A percentile compares a stretch with the other conserved stretches of the same genome.
These are phyloP conservation scores for Quiscalus mexicanus DNA, from an alignment of 2,113 vertebrate species.

Conservation along the genomic window DNA sequence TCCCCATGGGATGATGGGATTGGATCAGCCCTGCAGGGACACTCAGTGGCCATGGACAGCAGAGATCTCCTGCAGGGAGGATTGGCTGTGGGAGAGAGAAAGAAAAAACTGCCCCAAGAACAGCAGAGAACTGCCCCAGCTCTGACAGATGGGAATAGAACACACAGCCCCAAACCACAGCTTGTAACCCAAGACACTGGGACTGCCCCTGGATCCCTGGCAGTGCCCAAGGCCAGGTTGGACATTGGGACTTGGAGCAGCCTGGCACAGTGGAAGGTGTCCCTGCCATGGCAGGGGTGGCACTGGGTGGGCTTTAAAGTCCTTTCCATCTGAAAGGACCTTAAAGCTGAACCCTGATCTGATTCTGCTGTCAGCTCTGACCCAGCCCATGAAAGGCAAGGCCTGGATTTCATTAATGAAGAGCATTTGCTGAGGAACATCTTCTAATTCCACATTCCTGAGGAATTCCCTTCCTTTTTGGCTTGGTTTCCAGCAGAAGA, in stretches of 20 bases:
- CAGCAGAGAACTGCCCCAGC: too few relatives aligned
- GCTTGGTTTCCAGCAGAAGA: not conserved
- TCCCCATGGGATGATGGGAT: too few relatives aligned
- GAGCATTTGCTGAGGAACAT: not conserved
- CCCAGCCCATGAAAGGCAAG: not conserved
- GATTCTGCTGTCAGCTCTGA: not conserved
- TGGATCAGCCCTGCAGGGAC: too few relatives aligned
- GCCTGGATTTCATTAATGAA: not conserved
- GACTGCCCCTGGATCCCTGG: not conserved
- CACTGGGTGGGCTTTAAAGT: fast-evolving
- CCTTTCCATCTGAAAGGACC: too few relatives aligned
- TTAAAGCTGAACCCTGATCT: not conserved
- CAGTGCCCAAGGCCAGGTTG: not conserved
- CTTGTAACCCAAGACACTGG: not conserved
- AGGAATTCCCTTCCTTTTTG: not conserved
- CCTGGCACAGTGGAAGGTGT: not conserved
- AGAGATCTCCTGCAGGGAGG: too few relatives aligned
- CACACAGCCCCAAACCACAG: too few relatives aligned
- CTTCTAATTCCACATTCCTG: not conserved
- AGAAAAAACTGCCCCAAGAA: too few relatives aligned
- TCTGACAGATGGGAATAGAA: too few relatives aligned
- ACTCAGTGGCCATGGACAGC: too few relatives aligned
- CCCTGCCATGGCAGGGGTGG: not conserved
- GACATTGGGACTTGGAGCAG: not conserved
- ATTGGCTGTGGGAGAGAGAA: too few relatives aligned